Percentiles rank a stretch among this genome's conserved stretches.
phyloP scores from a whole-genome alignment of 1,140 invertebrate species.

The Saxidomus purpurata region DNA sequence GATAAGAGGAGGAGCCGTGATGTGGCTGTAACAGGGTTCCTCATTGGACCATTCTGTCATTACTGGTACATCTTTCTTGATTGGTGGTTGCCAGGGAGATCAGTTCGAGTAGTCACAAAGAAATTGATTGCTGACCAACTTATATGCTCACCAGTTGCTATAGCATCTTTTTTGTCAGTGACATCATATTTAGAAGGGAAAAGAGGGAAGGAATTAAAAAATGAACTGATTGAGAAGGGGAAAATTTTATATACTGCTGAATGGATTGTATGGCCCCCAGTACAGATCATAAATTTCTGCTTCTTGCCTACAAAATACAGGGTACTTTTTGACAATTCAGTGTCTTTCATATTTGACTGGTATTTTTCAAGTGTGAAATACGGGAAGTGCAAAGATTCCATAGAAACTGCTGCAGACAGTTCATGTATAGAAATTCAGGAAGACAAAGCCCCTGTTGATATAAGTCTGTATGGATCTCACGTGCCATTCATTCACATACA shows the following conservation, averaged over 20 bases:
- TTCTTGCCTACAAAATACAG: constrained; percentile 94
- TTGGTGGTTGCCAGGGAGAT: constrained; percentile 90
- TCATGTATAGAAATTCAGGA: neutral
- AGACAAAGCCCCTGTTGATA: neutral
- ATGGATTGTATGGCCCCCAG: constrained; percentile 93
- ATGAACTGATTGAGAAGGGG: constrained; percentile 93
- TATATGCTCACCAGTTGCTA: constrained; percentile 94
- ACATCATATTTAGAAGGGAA: constrained; percentile 91
- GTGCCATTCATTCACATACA: constrained; percentile 50
- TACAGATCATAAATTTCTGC: constrained; percentile 95
- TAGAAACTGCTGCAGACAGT: neutral
- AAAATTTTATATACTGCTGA: constrained; percentile 92
- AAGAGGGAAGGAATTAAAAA: constrained; percentile 81
- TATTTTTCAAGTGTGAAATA: constrained; percentile 95
- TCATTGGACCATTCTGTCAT: constrained; percentile 94
- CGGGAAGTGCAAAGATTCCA: constrained; percentile 14
- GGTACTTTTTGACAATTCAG: constrained; percentile 96
- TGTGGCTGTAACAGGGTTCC: constrained; percentile 91
- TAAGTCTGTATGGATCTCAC: neutral
- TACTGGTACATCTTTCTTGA: constrained; percentile 94
- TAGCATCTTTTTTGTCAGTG: constrained; percentile 93
- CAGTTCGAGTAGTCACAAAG: constrained; percentile 91
- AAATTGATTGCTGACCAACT: constrained; percentile 96
- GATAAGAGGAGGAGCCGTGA: constrained; percentile 91
- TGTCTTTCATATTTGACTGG: constrained; percentile 96